Percentiles rank a stretch among this genome's conserved stretches.
phyloP scores from a whole-genome alignment of 2,888 invertebrate genomes.

The Hoplodrina blanda region DNA sequence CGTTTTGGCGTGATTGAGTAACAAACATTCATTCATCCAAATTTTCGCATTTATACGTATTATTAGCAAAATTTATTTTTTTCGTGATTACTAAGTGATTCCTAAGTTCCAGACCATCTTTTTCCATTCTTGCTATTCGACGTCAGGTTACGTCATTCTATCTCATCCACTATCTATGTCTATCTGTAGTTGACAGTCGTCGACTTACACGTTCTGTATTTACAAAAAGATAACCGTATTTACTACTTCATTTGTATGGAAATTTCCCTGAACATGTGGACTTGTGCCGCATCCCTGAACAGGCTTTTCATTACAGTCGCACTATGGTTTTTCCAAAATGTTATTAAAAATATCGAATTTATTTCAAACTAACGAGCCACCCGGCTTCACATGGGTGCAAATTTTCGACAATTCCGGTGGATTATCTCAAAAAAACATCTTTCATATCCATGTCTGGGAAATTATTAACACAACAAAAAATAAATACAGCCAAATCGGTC shows the following conservation, averaged over 20 bases:
- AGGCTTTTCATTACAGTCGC: conserved; percentile 4
- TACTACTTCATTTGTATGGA: conserved; percentile 66
- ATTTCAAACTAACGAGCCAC: too few relatives aligned
- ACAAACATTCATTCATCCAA: too few relatives aligned
- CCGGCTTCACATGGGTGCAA: too few relatives aligned
- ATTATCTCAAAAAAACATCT: too few relatives aligned
- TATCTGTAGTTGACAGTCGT: conserved; percentile 65
- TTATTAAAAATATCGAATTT: background rate
- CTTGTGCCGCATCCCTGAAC: conserved; percentile 11
- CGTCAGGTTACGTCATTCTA: conserved; percentile 57
- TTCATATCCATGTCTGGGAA: too few relatives aligned
- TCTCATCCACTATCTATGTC: conserved; percentile 59
- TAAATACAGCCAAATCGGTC: too few relatives aligned
- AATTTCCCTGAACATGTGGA: conserved; percentile 62
- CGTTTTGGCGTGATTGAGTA: too few relatives aligned
- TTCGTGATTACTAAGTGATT: background rate
- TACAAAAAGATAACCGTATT: conserved; percentile 71
- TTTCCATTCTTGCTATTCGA: conserved; percentile 23
- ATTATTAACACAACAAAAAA: too few relatives aligned
- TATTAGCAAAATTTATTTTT: background rate
- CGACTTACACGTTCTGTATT: conserved; percentile 64
- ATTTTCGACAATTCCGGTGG: too few relatives aligned
- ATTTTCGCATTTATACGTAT: too few relatives aligned
- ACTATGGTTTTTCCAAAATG: conserved; percentile 4
- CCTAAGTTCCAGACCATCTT: conserved; percentile 1